A percentile compares a stretch with the other conserved stretches of the same genome.
These are phyloP conservation scores for Hyposoter didymator DNA, from an alignment of 2,888 invertebrate species.

Conservation along the genomic window DNA sequence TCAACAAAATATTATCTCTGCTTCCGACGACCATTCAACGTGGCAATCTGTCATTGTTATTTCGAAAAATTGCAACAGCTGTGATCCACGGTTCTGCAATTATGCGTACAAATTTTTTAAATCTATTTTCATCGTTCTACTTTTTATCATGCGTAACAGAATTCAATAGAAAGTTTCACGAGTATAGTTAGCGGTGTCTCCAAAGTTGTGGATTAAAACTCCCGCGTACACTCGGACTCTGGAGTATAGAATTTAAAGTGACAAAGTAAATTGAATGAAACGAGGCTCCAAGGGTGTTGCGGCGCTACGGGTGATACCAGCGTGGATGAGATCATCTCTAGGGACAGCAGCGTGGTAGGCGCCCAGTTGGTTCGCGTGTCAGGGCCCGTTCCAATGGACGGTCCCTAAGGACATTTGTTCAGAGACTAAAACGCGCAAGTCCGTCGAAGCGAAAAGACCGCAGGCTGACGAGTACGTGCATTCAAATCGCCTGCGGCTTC, in stretches of 20 bases:
- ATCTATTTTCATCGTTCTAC: neutral
- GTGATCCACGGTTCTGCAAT: slow-evolving; percentile 12
- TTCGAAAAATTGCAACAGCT: slow-evolving; percentile 47
- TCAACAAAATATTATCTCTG: slow-evolving; percentile 54
- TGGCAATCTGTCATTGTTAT: slow-evolving; percentile 27
- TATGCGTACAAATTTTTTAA: neutral
- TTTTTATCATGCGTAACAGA: neutral
- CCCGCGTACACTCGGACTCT: slow-evolving; percentile 17
- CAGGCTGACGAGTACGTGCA: slow-evolving; percentile 41
- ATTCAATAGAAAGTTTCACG: neutral
- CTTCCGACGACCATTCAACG: slow-evolving; percentile 44
- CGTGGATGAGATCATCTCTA: slow-evolving; percentile 62
- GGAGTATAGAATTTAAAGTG: slow-evolving; percentile 61
- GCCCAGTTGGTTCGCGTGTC: slow-evolving; percentile 55
- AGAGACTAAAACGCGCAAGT: slow-evolving; percentile 27
- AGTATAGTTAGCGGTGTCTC: neutral
- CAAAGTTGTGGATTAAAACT: slow-evolving; percentile 34
- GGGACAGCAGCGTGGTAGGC: slow-evolving; percentile 63
- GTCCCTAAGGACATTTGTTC: slow-evolving; percentile 59
- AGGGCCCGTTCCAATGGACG: slow-evolving; percentile 64
- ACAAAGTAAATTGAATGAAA: slow-evolving; percentile 67
- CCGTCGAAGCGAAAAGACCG: slow-evolving; percentile 53
- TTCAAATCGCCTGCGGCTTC: slow-evolving; percentile 51
- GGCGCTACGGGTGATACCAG: slow-evolving; percentile 59
- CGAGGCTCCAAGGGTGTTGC: slow-evolving; percentile 63